Evolutionary conservation across 1,140 invertebrate genomes (phyloP), one percentile per base, ranked within the genome.

Genomic region (Ptiloglossa arizonensis): DNA sequence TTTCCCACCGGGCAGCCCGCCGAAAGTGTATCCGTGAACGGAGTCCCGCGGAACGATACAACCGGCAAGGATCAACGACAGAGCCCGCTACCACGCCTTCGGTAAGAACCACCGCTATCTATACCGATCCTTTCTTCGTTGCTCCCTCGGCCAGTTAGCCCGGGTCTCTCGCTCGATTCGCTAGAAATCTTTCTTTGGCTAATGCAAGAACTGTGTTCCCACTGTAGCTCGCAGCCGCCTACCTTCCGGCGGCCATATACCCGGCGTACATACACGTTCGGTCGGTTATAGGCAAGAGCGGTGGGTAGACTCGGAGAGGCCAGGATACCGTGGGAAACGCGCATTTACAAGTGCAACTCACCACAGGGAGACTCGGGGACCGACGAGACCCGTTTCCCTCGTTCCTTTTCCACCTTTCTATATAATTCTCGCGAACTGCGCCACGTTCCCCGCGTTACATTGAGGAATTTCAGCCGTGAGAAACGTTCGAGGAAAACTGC

Each of bases 171-270:
- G 64, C 82, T 78, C 85, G 77, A 86, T 86, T 89, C 87, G 84
- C 81, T 85, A 88, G 89, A 87, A 91, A 91, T 90, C 90, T 91
- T 91, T 91, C 90, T 90, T 91, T 86, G 87, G 79, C 89, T 91
- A 91, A 91, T 91, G 90, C 90, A 91, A 91, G 89, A 91, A 88
- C 90, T 90, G 89, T 91, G 90, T 91, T 86, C 68, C 70, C 70
- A 68, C 64, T 80, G 74, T 86, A 83, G 60, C 82, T 83, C 38
- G 62, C 74, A 82, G 74, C 71, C 80, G 83, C 75, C 75, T 86
- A 82, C 84, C 83, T 85, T 79, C 76, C 75, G 80, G 83, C 80
- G 67, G 59, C 73, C 82, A 84, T 77, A 74, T 82, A 83, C 76
- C n/a, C 54, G 35, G 46, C 32, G 57, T 77, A 81, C 60, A 84